A percentile compares a stretch with the other conserved stretches of the same genome.
These are phyloP conservation scores for Cetonia aurata DNA, from an alignment of 2,888 invertebrate genomes.

Conservation along the genomic window DNA sequence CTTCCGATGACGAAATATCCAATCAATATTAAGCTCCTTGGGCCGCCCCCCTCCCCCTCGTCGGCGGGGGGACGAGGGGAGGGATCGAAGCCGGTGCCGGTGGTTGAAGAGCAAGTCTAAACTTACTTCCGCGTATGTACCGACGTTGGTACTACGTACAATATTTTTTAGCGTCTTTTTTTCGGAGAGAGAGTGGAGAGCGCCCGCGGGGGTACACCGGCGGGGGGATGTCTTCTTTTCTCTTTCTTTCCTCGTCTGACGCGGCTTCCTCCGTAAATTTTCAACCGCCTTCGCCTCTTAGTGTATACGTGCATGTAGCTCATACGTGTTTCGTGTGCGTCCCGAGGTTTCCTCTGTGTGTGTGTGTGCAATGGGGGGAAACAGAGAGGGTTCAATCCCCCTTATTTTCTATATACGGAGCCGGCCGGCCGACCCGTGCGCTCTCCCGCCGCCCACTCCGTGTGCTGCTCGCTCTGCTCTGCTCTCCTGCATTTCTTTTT, in stretches of 20 bases:
- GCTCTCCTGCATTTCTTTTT: constrained; percentile 59
- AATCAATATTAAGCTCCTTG: constrained; percentile 63
- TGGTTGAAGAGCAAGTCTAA: constrained; percentile 59
- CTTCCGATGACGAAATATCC: constrained; percentile 64
- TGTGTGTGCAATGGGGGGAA: too few relatives aligned
- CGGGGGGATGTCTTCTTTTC: constrained; percentile 23
- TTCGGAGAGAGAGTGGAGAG: constrained; percentile 33
- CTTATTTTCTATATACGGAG: too few relatives aligned
- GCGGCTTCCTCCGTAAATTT: neutral
- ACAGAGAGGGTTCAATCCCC: too few relatives aligned
- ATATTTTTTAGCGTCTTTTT: constrained; percentile 54
- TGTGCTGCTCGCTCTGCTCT: neutral
- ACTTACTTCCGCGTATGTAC: constrained; percentile 67
- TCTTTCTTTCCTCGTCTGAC: neutral
- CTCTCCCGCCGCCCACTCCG: too few relatives aligned
- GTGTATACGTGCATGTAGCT: constrained; percentile 27
- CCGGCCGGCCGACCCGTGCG: too few relatives aligned
- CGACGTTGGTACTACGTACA: constrained; percentile 12
- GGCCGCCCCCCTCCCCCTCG: constrained; percentile 37
- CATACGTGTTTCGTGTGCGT: too few relatives aligned
- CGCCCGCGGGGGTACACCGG: constrained; percentile 6
- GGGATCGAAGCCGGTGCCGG: neutral
- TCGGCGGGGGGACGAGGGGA: constrained; percentile 4
- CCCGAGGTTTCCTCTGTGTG: too few relatives aligned
- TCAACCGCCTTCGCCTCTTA: constrained; percentile 14